Evolutionary conservation across 2,888 invertebrate species (phyloP), one percentile per base, ranked within the genome.

Genomic region (Cryptosula pallasiana): DNA sequence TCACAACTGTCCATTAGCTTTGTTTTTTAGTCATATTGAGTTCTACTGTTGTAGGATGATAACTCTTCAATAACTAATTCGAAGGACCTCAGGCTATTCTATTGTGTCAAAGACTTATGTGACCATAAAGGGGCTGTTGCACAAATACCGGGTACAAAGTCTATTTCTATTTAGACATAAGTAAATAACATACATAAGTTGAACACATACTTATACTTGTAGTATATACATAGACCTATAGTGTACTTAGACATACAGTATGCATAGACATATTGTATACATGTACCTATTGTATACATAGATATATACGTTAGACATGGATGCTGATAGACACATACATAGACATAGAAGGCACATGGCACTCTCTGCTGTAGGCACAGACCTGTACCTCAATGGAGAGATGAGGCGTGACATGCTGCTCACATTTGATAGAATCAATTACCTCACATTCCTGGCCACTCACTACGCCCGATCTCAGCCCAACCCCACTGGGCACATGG

Each of bases 61-160:
- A 9, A 63, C 27, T 29, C 63, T 27, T 16, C 29, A 13, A 27
- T 63, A 5, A 32, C n/a, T 13, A 32, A 32, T 34, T 27, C 63
- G 2, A 5, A 13, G 27, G 63, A 63, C n/a, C 63, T 29, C 63
- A 63, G 63, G 63, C 63, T 63, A 63, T 63, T 63, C 32, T 25
- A 20, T 32, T 63, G 63, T n/a, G 25, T 63, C 32, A 27, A 34
- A 3, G 25, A 27, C 2, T 29, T 63, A 63, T 63, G 63, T 34
- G 34, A 63, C n/a, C 63, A 63, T 32, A 63, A 63, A 27, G 63
- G 63, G 9, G 63, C 63, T 25, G 63, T 63, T 9, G 25, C 63
- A 9, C 20, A 63, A 27, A 27, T 63, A 27, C 63, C 63, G 32
- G 63, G 63, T 63, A 63, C 2, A n/a, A n/a, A n/a, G n/a, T n/a